Percentiles rank a stretch among this genome's conserved stretches.
Conservation (phyloP, 2,113 vertebrate species). For the Spea bombifrons region DNA sequence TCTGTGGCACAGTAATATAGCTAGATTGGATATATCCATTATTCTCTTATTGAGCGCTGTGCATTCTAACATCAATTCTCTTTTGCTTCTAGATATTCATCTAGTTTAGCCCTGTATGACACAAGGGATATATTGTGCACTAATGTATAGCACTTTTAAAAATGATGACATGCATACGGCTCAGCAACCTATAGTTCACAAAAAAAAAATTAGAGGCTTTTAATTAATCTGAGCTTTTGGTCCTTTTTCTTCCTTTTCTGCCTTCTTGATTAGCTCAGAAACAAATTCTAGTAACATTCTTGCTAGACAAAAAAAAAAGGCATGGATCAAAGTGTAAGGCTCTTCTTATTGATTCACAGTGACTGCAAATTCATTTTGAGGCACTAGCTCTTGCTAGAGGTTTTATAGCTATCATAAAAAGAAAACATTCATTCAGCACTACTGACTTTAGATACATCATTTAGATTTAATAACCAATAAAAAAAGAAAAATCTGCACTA, state of each 20-base stretch:
- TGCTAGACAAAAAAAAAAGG: slow-evolving; percentile 24
- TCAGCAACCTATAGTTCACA: slow-evolving; percentile 34
- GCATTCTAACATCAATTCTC: slow-evolving; percentile 31
- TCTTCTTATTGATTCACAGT: slow-evolving; percentile 33
- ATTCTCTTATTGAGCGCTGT: slow-evolving; percentile 25
- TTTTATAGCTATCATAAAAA: slow-evolving; percentile 47
- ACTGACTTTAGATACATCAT: slow-evolving; percentile 49
- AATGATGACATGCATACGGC: slow-evolving; percentile 26
- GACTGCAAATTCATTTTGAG: slow-evolving; percentile 9
- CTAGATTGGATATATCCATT: slow-evolving; percentile 32
- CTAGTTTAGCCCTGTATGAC: slow-evolving; percentile 35
- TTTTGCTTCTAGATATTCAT: slow-evolving; percentile 17
- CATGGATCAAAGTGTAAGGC: slow-evolving; percentile 35
- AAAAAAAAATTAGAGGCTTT: slow-evolving; percentile 48
- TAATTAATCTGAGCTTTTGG: slow-evolving; percentile 14
- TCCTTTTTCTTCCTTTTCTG: slow-evolving; percentile 31
- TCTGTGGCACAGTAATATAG: slow-evolving; percentile 26
- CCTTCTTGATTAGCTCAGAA: slow-evolving; percentile 44
- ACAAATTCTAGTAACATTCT: slow-evolving; percentile 20
- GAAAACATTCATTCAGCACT: slow-evolving; percentile 46
- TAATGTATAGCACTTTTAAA: slow-evolving; percentile 17
- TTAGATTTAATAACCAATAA: slow-evolving; percentile 50
- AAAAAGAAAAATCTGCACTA: slow-evolving; percentile 47
- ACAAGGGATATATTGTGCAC: slow-evolving; percentile 30
- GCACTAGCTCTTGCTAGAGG: slow-evolving; percentile 23